Conservation (phyloP, 2,797 vertebrate genomes). For the Aphelocoma californica region DNA sequence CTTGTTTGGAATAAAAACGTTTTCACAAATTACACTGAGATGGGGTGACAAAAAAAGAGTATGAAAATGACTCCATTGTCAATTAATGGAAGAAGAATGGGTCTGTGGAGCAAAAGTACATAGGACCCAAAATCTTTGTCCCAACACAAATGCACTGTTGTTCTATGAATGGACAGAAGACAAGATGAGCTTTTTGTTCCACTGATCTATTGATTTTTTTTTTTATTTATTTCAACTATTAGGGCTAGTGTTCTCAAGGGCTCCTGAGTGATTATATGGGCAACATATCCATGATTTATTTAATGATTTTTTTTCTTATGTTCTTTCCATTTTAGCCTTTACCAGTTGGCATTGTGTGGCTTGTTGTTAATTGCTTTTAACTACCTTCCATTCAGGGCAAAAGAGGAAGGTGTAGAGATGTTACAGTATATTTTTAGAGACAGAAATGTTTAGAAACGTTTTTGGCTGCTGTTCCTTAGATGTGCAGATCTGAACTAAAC, state of each 20-base stretch:
- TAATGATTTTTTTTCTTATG: neutral
- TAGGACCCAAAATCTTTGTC: neutral
- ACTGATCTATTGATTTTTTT: neutral
- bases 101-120: neutral
- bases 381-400: neutral
- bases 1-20: neutral
- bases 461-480: neutral
- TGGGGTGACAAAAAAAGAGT: neutral
- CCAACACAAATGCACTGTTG: neutral
- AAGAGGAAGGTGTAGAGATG: neutral
- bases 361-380: neutral
- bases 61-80: constrained; percentile 17
- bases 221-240: constrained; percentile 27
- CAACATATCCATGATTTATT: neutral
- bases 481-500: neutral
- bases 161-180: neutral
- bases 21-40: neutral
- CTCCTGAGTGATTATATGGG: neutral
- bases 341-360: neutral
- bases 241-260: neutral
- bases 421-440: neutral
- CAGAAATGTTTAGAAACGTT: neutral
- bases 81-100: constrained; percentile 15
- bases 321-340: neutral
- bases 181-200: constrained; percentile 19